Conservation (phyloP, 2,113 vertebrate genomes). For the Toxostoma redivivum region DNA sequence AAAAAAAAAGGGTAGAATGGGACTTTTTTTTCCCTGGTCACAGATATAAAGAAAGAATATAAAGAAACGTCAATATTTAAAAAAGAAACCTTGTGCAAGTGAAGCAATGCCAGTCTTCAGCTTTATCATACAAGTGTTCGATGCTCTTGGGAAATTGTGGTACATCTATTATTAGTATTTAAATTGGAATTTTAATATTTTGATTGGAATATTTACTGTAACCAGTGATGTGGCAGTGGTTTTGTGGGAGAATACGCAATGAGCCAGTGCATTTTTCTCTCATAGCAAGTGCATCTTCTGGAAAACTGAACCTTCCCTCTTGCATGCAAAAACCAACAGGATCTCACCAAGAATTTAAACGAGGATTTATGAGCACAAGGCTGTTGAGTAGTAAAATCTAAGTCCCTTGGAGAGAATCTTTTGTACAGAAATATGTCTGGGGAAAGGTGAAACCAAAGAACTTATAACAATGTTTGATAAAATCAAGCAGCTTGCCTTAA, state of each 20-base stretch:
- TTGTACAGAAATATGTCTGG: background rate
- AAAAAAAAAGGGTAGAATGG: rapidly evolving
- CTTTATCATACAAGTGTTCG: background rate
- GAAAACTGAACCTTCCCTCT: background rate
- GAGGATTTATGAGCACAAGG: background rate
- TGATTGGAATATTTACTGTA: background rate
- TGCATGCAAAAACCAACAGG: background rate
- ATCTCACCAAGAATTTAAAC: background rate
- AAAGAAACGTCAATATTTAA: background rate
- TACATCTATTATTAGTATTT: background rate
- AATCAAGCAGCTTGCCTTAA: background rate
- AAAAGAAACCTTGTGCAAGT: background rate
- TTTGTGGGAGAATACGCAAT: background rate
- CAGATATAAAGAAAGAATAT: background rate
- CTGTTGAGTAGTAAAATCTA: rapidly evolving
- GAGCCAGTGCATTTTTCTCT: rapidly evolving
- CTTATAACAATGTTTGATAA: rapidly evolving
- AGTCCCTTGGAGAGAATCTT: background rate
- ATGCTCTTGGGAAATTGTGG: rapidly evolving
- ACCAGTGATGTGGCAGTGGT: background rate
- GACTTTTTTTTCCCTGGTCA: background rate
- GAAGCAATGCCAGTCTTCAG: background rate
- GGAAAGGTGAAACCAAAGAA: background rate
- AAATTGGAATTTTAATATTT: background rate
- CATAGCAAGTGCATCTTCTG: rapidly evolving